Base-by-base conservation (phyloP, 2,888 invertebrate species). In the Theretra japonica region DNA sequence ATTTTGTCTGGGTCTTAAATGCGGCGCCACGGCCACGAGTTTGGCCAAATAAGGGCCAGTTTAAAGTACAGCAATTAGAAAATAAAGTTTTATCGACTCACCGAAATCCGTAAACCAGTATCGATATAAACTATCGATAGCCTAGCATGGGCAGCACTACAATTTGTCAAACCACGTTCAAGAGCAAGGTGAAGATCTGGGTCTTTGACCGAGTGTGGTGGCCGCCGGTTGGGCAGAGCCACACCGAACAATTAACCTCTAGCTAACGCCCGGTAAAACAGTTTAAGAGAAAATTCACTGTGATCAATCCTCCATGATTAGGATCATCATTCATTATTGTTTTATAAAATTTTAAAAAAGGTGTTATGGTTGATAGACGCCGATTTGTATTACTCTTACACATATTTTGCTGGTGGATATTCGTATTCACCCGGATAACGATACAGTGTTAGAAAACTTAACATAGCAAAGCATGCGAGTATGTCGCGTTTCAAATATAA, bases 171-270 rank as follows among this genome's bases (percentile, higher is more conserved):
- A 90, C 88, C 85, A 82, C 83, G 88, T 86, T 86, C 87, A 93
- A 93, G 93, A 93, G 91, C 92, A 93, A 94, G 93, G 92, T 92
- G 91, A 92, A 89, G 93, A 94, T 94, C 89, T 94, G 87, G 94
- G 94, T 92, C 93, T 92, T 91, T 93, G 93, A 94, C 94, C 93
- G 92, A 85, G 84, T 83, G 83, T 82, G 77, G 80, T 77, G 80
- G 81, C 80, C 81, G 77, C 76, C 75, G 75, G 75, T 75, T 71
- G 76, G 76, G 76, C 50, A 62, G 48, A 70, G 69, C 74, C 76
- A 75, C 77, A 81, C 75, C 74, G 25, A 30, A n/a, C 60, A 48
- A 3, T 73, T 74, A 79, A 81, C 78, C 57, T 15, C 4, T 30
- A 73, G 68, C 82, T 72, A 77, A 59, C 70, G 6, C 1, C 3